A percentile compares a stretch with the other conserved stretches of the same genome.
These are phyloP conservation scores for Epinotia demarniana DNA, from an alignment of 2,888 invertebrate genomes.

Conservation along the genomic window DNA sequence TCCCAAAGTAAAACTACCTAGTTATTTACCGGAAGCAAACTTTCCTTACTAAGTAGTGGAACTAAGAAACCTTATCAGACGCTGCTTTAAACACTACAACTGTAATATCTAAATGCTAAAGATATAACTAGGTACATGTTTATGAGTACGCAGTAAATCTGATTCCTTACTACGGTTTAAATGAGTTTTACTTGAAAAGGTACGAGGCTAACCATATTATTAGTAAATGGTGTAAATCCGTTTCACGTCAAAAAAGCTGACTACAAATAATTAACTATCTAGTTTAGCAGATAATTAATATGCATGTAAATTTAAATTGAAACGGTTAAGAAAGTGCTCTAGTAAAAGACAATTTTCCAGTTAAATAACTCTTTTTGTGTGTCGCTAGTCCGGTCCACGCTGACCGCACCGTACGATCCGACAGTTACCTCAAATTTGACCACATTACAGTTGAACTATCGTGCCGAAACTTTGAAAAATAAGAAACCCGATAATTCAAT, in stretches of 20 bases:
- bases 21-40: background rate
- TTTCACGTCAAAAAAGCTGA: conserved; percentile 21
- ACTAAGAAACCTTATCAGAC: background rate
- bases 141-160: background rate
- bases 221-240: background rate
- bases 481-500: too few relatives aligned
- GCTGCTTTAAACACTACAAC: background rate
- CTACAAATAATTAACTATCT: conserved; percentile 36
- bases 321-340: conserved; percentile 38
- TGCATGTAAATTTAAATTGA: conserved; percentile 40
- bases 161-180: background rate
- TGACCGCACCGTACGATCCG: background rate
- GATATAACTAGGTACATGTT: background rate
- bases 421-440: background rate
- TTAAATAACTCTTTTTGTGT: conserved; percentile 29
- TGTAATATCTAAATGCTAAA: background rate
- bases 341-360: conserved; percentile 37
- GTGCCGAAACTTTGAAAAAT: too few relatives aligned
- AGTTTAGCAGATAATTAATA: conserved; percentile 28
- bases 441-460: background rate
- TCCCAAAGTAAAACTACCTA: background rate
- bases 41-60: background rate
- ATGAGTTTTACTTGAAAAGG: background rate
- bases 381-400: conserved; percentile 23
- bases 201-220: background rate